A percentile compares a stretch with the other conserved stretches of the same genome.
Evolutionary conservation across 37 sponge, comb jelly and placozoan species (phyloP).

Genomic region (Hexactinellida sp.): DNA sequence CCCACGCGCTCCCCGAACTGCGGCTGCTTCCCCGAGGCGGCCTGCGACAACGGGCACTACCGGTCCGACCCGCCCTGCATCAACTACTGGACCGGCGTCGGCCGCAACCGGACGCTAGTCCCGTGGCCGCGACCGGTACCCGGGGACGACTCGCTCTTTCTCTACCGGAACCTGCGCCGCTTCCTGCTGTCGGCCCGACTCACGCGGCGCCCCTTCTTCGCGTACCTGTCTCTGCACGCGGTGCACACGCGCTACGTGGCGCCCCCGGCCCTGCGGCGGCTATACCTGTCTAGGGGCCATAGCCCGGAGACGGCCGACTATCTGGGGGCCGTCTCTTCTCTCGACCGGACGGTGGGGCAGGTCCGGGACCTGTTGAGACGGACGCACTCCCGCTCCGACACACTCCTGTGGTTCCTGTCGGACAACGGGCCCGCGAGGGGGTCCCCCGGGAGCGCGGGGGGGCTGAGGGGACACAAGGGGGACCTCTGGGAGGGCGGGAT

Average conservation of each 20-base stretch:
- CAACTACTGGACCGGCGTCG: conserved; percentile 20
- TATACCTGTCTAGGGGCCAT: not conserved
- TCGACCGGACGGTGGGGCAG: conserved; percentile 31
- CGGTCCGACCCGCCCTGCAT: not conserved
- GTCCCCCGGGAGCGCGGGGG: conserved; percentile 29
- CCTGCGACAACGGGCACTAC: conserved; percentile 20
- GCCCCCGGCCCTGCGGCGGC: not conserved
- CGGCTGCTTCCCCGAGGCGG: conserved; percentile 33
- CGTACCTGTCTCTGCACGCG: conserved; percentile 36
- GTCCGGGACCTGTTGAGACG: conserved; percentile 19
- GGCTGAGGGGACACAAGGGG: conserved; percentile 36
- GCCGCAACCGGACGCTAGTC: not conserved
- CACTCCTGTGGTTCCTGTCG: conserved; percentile 47
- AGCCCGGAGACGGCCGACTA: conserved; percentile 29
- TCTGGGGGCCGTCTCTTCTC: conserved; percentile 28
- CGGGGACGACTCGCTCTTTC: conserved; percentile 44
- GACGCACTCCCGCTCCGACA: conserved; percentile 16
- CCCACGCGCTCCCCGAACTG: conserved; percentile 52
- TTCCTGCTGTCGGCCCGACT: not conserved
- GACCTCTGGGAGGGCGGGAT: conserved; percentile 47
- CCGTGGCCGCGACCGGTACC: not conserved
- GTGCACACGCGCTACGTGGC: conserved; percentile 46
- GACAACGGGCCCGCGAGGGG: conserved; percentile 39
- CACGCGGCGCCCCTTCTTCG: conserved; percentile 36
- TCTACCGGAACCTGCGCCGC: conserved; percentile 15